Evolutionary conservation across 1,140 invertebrate genomes (phyloP), one percentile per base, ranked within the genome.

Genomic region (Pteromalus puparum): DNA sequence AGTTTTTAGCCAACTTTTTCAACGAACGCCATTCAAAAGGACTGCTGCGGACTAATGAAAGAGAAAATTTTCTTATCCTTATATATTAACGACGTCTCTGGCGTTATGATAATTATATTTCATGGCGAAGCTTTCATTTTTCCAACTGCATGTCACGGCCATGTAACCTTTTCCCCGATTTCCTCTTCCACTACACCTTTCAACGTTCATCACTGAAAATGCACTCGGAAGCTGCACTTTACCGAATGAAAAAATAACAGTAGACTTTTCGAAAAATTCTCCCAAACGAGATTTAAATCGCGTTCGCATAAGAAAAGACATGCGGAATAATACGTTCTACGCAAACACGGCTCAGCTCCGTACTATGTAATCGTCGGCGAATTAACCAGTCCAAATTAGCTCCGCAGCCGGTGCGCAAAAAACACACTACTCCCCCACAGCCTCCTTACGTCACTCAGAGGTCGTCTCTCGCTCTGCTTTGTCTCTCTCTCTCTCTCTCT

Each of bases 381-480:
- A 61, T 61, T 61, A 61, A 21, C 53, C 53, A 61, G 53, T 61
- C 15, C 18, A 61, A 61, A 61, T 61, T 61, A 61, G 53, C 53
- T 61, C 21, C 30, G 15, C 53, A 18, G 18, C 21, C 53, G 53
- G 5, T 5, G 53, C 21, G 21, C 53, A 61, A 61, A 61, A 61
- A 61, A 61, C 53, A 53, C 48, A 61, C 12, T 18, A 21, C 21
- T 61, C n/a, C 1, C 46, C 72, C 53, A 1, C 53, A 61, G 53
- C 53, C 53, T 61, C 10, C 26, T 81, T 61, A 28, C 24, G 53
- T 61, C 53, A 61, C 53, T 61, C 21, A 61, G 53, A 61, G 21
- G 6, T 72, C 53, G 34, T 24, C 42, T 34, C 46, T 65, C 7
- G 18, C 46, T 65, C 9, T 83, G 28, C 26, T 83, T 83, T 78